These are phyloP conservation scores for Progne subis DNA, from an alignment of 2,113 vertebrate species.

Conservation along the genomic window DNA sequence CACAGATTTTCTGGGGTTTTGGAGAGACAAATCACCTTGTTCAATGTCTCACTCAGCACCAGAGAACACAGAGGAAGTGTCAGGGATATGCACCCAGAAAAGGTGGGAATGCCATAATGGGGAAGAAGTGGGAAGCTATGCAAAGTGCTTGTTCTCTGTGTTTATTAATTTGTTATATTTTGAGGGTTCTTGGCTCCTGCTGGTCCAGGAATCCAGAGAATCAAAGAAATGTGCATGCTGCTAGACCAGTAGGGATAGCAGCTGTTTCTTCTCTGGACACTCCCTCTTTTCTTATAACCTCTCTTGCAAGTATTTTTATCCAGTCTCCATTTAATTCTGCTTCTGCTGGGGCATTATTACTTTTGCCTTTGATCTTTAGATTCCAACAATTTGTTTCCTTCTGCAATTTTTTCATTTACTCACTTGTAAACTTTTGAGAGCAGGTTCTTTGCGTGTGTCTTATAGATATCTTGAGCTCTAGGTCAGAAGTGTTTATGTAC, in stretches of 20 bases:
- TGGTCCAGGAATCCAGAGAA: slow-evolving; percentile 28
- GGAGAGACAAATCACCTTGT: background rate
- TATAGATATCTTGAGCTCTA: background rate
- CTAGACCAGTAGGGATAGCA: background rate
- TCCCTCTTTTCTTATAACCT: background rate
- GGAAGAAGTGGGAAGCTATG: background rate
- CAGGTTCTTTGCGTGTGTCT: background rate
- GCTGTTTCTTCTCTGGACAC: slow-evolving; percentile 1
- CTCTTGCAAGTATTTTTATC: background rate
- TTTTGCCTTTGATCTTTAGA: background rate
- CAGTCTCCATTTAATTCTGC: background rate
- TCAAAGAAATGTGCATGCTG: background rate
- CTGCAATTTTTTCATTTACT: background rate
- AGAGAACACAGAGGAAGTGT: background rate
- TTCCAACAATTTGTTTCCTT: background rate
- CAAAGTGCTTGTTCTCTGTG: background rate
- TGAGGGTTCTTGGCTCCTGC: background rate
- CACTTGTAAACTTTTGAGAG: background rate
- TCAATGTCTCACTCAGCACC: background rate
- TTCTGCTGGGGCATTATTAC: background rate
- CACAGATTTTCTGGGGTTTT: background rate
- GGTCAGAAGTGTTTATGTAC: background rate
- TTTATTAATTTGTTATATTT: background rate
- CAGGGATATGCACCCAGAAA: background rate
- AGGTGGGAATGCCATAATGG: background rate